These are phyloP conservation scores for Siniperca scherzeri DNA, from an alignment of 2,797 vertebrate species.

Conservation along the genomic window DNA sequence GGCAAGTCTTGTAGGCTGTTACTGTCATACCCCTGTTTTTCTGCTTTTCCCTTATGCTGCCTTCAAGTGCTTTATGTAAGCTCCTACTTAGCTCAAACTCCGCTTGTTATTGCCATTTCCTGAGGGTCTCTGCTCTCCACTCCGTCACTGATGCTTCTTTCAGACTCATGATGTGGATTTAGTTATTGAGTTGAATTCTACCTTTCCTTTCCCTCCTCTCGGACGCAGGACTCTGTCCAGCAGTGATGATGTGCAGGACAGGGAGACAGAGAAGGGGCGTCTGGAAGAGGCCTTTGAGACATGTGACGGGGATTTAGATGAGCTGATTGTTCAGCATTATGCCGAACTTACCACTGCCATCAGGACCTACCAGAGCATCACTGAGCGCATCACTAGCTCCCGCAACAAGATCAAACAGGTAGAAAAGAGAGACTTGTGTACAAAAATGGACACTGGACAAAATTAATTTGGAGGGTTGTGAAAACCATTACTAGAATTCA, in stretches of 20 bases:
- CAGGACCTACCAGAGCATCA: slow-evolving; percentile 98
- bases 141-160: not conserved
- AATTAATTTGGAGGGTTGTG: not conserved
- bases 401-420: slow-evolving; percentile 98
- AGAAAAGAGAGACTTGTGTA: not conserved
- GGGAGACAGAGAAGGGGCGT: slow-evolving; percentile 95
- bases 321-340: slow-evolving; percentile 96
- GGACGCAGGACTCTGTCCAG: slow-evolving; percentile 91
- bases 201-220: not conserved
- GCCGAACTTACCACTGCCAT: slow-evolving; percentile 98
- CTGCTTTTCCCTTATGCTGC: not conserved
- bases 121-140: not conserved
- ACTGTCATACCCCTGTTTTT: not conserved
- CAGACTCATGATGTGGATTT: not conserved
- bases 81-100: not conserved
- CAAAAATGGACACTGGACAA: not conserved
- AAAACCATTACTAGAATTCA: not conserved
- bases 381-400: slow-evolving; percentile 97
- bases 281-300: slow-evolving; percentile 97
- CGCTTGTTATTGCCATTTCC: not conserved
- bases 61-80: not conserved
- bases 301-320: slow-evolving; percentile 93
- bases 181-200: not conserved
- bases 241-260: slow-evolving; percentile 95
- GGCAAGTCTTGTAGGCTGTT: not conserved